phyloP scores from a whole-genome alignment of 2,888 invertebrate genomes.

The Lasioglossum oenotherae region DNA sequence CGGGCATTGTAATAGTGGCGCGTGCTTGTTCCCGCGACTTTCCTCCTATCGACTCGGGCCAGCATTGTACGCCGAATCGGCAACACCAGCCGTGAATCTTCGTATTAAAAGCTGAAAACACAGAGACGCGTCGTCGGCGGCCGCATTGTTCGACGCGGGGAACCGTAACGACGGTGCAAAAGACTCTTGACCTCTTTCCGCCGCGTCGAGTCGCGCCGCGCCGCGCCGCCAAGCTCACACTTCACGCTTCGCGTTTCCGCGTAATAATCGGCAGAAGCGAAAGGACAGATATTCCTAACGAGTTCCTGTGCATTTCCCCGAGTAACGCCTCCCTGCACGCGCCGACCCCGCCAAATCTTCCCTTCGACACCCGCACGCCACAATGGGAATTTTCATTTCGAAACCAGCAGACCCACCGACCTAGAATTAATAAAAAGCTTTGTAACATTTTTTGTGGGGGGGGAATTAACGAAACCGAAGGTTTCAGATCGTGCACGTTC shows the following conservation, averaged over 20 bases:
- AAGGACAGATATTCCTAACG: constrained; percentile 54
- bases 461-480: not conserved
- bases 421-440: not conserved
- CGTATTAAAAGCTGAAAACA: constrained; percentile 48
- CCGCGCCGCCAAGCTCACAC: constrained; percentile 34
- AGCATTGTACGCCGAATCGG: constrained; percentile 36
- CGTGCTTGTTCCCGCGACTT: constrained; percentile 6
- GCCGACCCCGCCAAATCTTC: not conserved
- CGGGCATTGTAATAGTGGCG: constrained; percentile 22
- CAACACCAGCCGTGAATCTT: constrained; percentile 35
- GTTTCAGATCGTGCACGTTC: too few relatives aligned
- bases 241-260: constrained; percentile 53
- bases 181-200: constrained; percentile 65
- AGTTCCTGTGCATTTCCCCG: constrained; percentile 41
- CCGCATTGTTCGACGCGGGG: constrained; percentile 60
- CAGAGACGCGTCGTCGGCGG: constrained; percentile 35
- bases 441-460: not conserved
- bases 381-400: constrained; percentile 38
- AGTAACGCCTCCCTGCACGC: constrained; percentile 18
- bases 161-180: constrained; percentile 62
- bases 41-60: constrained; percentile 30
- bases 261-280: constrained; percentile 49
- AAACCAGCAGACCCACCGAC: not conserved
- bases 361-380: not conserved
- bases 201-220: not conserved